These are phyloP conservation scores for Danionella cerebrum DNA, from an alignment of 2,113 vertebrate species.

Conservation along the genomic window DNA sequence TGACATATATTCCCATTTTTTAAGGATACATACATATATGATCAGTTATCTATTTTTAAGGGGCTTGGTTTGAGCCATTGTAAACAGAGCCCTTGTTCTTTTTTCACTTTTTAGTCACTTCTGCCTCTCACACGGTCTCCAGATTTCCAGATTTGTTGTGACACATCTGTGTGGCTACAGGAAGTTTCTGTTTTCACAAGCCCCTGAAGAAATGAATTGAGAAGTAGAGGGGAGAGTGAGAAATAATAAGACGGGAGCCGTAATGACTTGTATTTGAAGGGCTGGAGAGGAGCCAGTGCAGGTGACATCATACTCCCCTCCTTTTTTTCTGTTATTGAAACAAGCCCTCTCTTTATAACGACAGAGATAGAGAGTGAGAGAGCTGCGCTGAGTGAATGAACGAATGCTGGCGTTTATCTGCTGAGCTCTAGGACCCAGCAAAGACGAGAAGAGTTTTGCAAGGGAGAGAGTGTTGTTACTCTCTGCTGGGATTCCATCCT, in stretches of 20 bases:
- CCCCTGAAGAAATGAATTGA: constrained; percentile 34
- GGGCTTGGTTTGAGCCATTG: too few relatives aligned
- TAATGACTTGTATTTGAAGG: constrained; percentile 26
- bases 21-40: too few relatives aligned
- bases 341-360: constrained; percentile 34
- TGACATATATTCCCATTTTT: too few relatives aligned
- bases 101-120: background rate
- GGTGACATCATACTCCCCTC: constrained; percentile 60
- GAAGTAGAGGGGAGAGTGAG: constrained; percentile 30
- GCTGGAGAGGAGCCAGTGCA: constrained; percentile 59
- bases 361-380: constrained; percentile 35
- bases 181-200: constrained; percentile 58
- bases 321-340: constrained; percentile 35
- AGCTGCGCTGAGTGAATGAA: constrained; percentile 56
- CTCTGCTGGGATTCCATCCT: constrained; percentile 47
- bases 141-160: constrained; percentile 57
- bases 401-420: constrained; percentile 21
- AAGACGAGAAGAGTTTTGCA: constrained; percentile 53
- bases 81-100: too few relatives aligned
- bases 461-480: constrained; percentile 52
- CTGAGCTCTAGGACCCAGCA: constrained; percentile 48
- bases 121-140: constrained; percentile 25
- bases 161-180: constrained; percentile 63
- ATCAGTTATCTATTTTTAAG: too few relatives aligned
- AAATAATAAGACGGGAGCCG: constrained; percentile 44